These are phyloP conservation scores for Zophobas atratus DNA, from an alignment of 1,140 invertebrate genomes.

Conservation along the genomic window DNA sequence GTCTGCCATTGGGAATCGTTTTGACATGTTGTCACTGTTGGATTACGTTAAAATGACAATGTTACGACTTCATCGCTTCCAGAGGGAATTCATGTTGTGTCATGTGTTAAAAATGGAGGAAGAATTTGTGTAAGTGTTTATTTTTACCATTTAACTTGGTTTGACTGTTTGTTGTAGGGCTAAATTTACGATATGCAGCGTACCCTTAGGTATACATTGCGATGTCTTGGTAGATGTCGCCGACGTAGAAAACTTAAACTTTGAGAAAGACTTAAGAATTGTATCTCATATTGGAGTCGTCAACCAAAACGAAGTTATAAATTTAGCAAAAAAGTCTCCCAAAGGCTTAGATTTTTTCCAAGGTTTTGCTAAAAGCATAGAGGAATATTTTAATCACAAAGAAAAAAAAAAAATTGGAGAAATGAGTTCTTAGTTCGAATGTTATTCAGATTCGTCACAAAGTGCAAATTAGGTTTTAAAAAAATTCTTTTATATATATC, in stretches of 20 bases:
- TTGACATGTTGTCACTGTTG: slow-evolving; percentile 3
- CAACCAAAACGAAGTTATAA: background rate
- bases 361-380: background rate
- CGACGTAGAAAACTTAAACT: slow-evolving; percentile 13
- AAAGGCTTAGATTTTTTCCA: slow-evolving; percentile 13
- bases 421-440: too few species aligned
- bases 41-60: slow-evolving; percentile 27
- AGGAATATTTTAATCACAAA: background rate
- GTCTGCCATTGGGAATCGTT: background rate
- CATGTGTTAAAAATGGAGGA: background rate
- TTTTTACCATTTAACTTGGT: background rate
- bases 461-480: too few species aligned
- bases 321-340: slow-evolving; percentile 2
- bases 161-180: background rate
- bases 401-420: too few species aligned
- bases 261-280: background rate
- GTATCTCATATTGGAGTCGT: background rate
- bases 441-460: too few species aligned
- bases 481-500: too few species aligned
- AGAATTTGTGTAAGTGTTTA: slow-evolving; percentile 12
- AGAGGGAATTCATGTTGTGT: background rate
- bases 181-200: background rate
- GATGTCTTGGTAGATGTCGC: background rate
- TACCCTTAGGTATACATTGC: background rate
- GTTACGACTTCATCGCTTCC: background rate